A percentile compares a stretch with the other conserved stretches of the same genome.
These are phyloP conservation scores for Vireo altiloquus DNA, from an alignment of 2,113 vertebrate genomes.

Conservation along the genomic window DNA sequence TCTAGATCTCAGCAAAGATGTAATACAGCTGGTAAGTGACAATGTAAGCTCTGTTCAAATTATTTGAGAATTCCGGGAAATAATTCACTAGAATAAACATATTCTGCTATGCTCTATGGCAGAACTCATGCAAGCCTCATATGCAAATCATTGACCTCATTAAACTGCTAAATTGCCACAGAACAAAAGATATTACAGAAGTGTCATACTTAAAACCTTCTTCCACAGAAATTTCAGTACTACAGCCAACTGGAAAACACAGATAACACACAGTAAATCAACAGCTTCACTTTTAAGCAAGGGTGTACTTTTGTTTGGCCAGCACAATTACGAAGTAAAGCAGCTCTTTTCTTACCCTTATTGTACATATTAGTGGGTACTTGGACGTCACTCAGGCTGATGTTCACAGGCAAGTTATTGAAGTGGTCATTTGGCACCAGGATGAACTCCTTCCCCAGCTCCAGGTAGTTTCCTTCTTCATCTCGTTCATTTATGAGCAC, in stretches of 20 bases:
- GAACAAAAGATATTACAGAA: neutral
- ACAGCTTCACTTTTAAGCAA: neutral
- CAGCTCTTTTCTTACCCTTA: constrained; percentile 78
- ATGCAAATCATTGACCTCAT: neutral
- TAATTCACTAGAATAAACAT: neutral
- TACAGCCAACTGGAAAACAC: neutral
- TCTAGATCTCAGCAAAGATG: neutral
- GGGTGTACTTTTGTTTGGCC: neutral
- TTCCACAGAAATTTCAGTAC: neutral
- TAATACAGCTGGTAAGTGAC: neutral
- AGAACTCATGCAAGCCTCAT: neutral
- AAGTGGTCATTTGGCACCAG: constrained; percentile 97
- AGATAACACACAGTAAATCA: neutral
- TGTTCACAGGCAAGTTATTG: constrained; percentile 96
- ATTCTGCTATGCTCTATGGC: neutral
- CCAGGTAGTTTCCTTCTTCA: constrained; percentile 89
- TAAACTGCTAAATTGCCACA: neutral
- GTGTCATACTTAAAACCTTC: neutral
- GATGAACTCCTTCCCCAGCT: constrained; percentile 93
- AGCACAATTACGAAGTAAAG: neutral
- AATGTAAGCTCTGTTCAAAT: neutral
- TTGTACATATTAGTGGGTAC: constrained; percentile 99
- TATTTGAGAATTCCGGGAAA: neutral
- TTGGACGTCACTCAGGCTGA: constrained; percentile 95
- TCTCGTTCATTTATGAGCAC: constrained; percentile 95